phyloP scores from a whole-genome alignment of 2,113 vertebrate genomes.

The Stegostoma tigrinum region DNA sequence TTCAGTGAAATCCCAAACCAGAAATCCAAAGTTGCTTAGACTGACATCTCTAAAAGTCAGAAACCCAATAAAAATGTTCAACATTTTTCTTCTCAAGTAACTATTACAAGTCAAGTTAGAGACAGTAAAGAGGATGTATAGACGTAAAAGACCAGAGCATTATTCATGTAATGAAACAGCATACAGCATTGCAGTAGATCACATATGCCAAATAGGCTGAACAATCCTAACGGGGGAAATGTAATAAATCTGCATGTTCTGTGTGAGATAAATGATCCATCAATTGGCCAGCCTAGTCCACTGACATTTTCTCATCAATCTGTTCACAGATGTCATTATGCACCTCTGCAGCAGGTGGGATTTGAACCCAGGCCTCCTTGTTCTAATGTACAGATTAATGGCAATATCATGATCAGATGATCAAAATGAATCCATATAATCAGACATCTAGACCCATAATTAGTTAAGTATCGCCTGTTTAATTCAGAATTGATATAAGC shows the following conservation, averaged over 20 bases:
- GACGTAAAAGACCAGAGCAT: not conserved
- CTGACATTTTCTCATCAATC: not conserved
- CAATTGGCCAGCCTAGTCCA: not conserved
- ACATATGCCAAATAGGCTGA: not conserved
- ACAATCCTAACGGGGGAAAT: not conserved
- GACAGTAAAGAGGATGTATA: not conserved
- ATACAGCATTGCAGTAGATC: not conserved
- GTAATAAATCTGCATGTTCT: not conserved
- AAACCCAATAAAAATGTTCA: not conserved
- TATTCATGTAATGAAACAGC: not conserved
- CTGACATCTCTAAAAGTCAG: not conserved
- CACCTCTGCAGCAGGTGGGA: too few species aligned
- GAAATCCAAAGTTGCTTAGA: not conserved
- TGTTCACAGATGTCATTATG: too few species aligned
- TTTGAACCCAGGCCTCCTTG: too few species aligned
- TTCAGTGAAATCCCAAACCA: not conserved
- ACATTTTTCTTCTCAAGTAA: not conserved
- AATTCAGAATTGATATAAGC: not conserved
- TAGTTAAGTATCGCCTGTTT: not conserved
- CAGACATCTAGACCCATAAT: not conserved
- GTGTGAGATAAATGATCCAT: not conserved
- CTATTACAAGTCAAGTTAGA: not conserved
- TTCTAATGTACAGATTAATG: not conserved
- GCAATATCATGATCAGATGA: not conserved
- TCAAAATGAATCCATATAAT: not conserved